Base-by-base conservation (phyloP, 2,888 invertebrate species). In the Apotomis betuletana region DNA sequence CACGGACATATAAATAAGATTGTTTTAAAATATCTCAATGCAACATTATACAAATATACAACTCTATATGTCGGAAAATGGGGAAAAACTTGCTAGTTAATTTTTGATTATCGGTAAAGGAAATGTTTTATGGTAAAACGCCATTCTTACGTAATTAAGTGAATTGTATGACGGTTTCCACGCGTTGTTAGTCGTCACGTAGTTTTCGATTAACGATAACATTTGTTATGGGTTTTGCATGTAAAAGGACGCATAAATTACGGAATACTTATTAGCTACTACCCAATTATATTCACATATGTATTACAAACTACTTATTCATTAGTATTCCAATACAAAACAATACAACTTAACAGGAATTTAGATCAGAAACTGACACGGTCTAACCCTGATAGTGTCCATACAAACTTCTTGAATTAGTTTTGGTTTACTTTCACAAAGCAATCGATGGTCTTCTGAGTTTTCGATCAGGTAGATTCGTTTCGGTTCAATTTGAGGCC, bases 101-200 rank as follows among this genome's bases (percentile, higher is more conserved):
- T 15, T 38, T 38, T 13, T 44, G 10, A n/a, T 44, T 62, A 62
- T 60, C 62, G 51, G 51, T 36, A 38, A 49, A 0, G 12, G 3
- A 52, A 41, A 64, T 15, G 41, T 63, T 12, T 52, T 54, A 36
- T 51, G n/a, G n/a, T n/a, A 51, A 36, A 62, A 49, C 36, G 49
- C 49, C 12, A 13, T 46, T 46, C 5, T 13, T 61, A 27, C 10
- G 8, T 38, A 36, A 51, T 27, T 8, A 5, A 2, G 46, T 62
- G 27, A 36, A 49, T n/a, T 49, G 12, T 36, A 36, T 49, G 51
- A 62, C 38, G 57, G 38, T 57, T 49, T 55, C 15, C 41, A 41
- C 51, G 55, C 49, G 51, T 55, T 54, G 49, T 51, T 62, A n/a
- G 36, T 49, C 27, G 3, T n/a, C 55, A 63, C 63, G 63, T 55